Evolutionary conservation across 2,113 vertebrate genomes (phyloP).

Genomic region (Donacobius atricapilla): DNA sequence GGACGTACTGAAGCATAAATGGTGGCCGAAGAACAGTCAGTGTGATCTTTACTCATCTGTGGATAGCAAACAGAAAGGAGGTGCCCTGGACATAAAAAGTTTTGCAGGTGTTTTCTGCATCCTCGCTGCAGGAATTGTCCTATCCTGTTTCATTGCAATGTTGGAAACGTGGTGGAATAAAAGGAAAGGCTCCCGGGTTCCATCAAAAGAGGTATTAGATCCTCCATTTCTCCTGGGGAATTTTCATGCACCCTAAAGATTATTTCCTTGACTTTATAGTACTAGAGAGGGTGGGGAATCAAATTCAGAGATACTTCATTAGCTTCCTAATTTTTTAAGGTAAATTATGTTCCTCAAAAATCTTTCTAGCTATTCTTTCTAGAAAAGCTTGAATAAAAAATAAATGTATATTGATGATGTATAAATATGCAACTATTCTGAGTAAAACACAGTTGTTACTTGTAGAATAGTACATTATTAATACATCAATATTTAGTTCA

Average conservation of each 20-base stretch:
- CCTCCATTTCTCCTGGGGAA: slow-evolving; percentile 61
- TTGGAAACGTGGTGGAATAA: slow-evolving; percentile 98
- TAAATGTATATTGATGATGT: background rate
- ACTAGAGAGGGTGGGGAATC: background rate
- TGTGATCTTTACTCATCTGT: slow-evolving; percentile 92
- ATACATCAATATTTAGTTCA: background rate
- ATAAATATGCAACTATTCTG: slow-evolving; percentile 29
- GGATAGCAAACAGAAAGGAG: slow-evolving; percentile 87
- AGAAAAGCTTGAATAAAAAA: background rate
- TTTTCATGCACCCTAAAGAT: slow-evolving; percentile 36
- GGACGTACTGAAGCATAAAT: slow-evolving; percentile 95
- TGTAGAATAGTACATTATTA: slow-evolving; percentile 39
- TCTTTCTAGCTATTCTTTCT: background rate
- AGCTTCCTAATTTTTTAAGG: background rate
- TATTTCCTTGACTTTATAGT: background rate
- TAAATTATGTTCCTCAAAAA: background rate
- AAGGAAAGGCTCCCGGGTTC: slow-evolving; percentile 93
- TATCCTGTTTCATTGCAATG: slow-evolving; percentile 98
- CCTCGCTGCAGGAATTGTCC: slow-evolving; percentile 92
- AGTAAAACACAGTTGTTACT: slow-evolving; percentile 1
- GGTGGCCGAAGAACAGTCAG: slow-evolving; percentile 94
- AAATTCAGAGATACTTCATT: background rate
- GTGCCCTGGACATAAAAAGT: slow-evolving; percentile 95
- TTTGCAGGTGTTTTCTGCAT: slow-evolving; percentile 98
- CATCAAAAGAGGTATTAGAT: slow-evolving; percentile 95